Percentiles rank a stretch among this genome's conserved stretches.
Evolutionary conservation across 2,113 vertebrate genomes (phyloP).

Genomic region (Trichomycterus rosablanca): DNA sequence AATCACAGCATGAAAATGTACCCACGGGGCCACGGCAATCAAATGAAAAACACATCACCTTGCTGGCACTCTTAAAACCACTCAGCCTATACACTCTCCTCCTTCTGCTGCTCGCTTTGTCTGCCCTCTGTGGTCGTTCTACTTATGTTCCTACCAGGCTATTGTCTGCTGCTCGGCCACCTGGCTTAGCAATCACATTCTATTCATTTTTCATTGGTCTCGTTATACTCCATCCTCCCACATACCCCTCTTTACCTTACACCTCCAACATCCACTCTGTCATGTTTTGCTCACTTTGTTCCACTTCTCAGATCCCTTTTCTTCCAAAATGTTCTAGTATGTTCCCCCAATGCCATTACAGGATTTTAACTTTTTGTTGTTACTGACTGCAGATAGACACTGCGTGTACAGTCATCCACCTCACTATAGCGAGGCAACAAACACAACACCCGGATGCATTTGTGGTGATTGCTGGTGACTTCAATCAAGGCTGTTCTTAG

Average conservation of each 20-base stretch:
- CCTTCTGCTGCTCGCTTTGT: neutral
- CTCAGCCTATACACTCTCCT: neutral
- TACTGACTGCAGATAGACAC: too few species aligned
- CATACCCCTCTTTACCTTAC: neutral
- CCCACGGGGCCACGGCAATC: constrained; percentile 2
- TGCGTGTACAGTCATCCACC: too few species aligned
- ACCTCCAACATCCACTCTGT: neutral
- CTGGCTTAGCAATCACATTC: constrained; percentile 12
- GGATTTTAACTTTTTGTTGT: too few species aligned
- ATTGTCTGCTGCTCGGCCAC: constrained; percentile 2
- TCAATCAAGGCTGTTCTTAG: too few species aligned
- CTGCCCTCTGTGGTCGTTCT: neutral
- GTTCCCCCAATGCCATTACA: too few species aligned
- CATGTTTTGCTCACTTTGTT: constrained; percentile 12
- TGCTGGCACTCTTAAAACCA: neutral
- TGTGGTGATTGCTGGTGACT: too few species aligned
- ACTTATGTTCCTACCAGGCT: neutral
- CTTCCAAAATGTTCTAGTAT: constrained; percentile 14
- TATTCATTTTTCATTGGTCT: constrained; percentile 16
- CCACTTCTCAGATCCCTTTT: constrained; percentile 31
- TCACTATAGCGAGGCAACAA: too few species aligned
- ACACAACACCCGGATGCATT: too few species aligned
- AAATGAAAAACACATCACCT: neutral
- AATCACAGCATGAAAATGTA: constrained; percentile 8
- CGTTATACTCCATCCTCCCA: neutral